These are phyloP conservation scores for Cordylochernes scorpioides DNA, from an alignment of 2,888 invertebrate genomes.

Conservation along the genomic window DNA sequence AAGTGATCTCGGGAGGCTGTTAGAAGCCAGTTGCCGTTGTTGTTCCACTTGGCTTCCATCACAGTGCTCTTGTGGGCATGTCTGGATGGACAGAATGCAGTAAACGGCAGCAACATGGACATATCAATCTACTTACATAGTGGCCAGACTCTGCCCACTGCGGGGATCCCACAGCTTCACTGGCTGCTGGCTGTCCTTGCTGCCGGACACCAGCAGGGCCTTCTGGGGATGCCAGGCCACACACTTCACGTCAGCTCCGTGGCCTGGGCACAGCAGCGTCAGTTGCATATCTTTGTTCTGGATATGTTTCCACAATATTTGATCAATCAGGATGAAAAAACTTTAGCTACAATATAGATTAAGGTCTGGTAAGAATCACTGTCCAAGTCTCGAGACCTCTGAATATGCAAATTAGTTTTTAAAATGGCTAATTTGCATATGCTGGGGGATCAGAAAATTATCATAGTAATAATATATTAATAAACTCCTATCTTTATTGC, in stretches of 20 bases:
- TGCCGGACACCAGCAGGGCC: slow-evolving; percentile 83
- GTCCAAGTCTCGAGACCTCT: background rate
- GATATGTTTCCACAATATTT: no score
- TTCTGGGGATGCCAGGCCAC: slow-evolving; percentile 99
- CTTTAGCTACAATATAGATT: no score
- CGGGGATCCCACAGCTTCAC: slow-evolving; percentile 99
- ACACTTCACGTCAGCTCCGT: slow-evolving; percentile 95
- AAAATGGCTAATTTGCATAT: no score
- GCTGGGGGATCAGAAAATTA: no score
- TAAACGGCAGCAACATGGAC: slow-evolving; percentile 1
- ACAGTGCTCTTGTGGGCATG: slow-evolving; percentile 99
- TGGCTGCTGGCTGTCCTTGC: slow-evolving; percentile 97
- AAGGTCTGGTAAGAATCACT: background rate
- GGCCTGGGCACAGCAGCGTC: slow-evolving; percentile 40
- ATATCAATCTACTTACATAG: slow-evolving; percentile 55
- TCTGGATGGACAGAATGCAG: slow-evolving; percentile 22
- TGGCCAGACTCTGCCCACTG: slow-evolving; percentile 73
- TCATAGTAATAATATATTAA: no score
- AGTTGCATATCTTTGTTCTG: no score
- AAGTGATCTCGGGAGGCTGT: slow-evolving; percentile 95
- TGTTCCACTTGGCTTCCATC: slow-evolving; percentile 97
- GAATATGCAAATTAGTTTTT: background rate
- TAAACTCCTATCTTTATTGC: no score
- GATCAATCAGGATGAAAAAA: no score
- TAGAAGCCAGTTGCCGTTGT: slow-evolving; percentile 94